phyloP scores from a whole-genome alignment of 2,888 invertebrate species.

The Acleris sparsana region DNA sequence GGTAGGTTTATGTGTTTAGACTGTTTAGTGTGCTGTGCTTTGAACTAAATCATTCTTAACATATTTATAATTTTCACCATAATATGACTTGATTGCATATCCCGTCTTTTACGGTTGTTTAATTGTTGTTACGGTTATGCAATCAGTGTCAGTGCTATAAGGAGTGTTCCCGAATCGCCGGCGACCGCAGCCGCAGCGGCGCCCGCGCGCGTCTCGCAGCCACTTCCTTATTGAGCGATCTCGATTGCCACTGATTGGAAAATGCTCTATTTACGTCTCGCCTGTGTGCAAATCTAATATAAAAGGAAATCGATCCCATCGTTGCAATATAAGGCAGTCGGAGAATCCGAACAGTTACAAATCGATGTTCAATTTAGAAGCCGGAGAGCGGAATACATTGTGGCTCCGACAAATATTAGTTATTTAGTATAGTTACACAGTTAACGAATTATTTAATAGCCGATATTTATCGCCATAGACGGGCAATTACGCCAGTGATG shows the following conservation, averaged over 20 bases:
- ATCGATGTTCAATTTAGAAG: constrained; percentile 16
- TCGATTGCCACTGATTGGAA: constrained; percentile 42
- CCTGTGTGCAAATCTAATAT: constrained; percentile 32
- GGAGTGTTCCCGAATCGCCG: constrained; percentile 13
- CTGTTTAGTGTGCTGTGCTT: too few species aligned
- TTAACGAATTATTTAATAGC: constrained; percentile 55
- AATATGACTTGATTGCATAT: too few species aligned
- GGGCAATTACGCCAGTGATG: constrained; percentile 54
- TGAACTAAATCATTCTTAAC: too few species aligned
- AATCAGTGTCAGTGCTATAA: constrained; percentile 15
- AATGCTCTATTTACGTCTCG: constrained; percentile 30
- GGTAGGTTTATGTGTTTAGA: too few species aligned
- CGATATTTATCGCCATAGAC: constrained; percentile 51
- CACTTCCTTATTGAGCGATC: constrained; percentile 66
- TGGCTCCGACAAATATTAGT: constrained; percentile 44
- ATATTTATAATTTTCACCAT: too few species aligned
- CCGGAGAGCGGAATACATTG: neutral
- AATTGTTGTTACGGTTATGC: constrained; percentile 23
- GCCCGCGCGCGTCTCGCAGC: constrained; percentile 40
- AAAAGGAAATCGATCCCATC: constrained; percentile 29
- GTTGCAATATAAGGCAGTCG: constrained; percentile 11
- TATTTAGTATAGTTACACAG: constrained; percentile 41
- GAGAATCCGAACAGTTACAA: constrained; percentile 15
- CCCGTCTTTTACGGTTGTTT: constrained; percentile 7
- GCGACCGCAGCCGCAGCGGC: constrained; percentile 28